Percentiles rank a stretch among this genome's conserved stretches.
phyloP scores from a whole-genome alignment of 2,888 invertebrate genomes.

The Quadroppia sp. region DNA sequence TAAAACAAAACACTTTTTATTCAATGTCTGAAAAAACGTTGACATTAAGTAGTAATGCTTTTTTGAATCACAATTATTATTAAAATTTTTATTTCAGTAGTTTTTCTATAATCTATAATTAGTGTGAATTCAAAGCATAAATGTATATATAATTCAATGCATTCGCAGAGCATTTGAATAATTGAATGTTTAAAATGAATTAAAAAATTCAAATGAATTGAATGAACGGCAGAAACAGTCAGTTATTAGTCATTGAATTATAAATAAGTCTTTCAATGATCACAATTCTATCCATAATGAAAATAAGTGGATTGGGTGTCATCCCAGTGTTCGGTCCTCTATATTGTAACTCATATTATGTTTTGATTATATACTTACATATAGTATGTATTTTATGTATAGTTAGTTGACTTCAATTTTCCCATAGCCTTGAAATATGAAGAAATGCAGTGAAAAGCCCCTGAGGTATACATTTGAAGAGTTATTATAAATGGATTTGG shows the following conservation, averaged over 20 bases:
- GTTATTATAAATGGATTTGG: conserved; percentile 29
- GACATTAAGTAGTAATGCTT: no score
- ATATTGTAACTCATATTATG: background rate
- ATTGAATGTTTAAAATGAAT: no score
- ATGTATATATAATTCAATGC: no score
- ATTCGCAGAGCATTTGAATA: no score
- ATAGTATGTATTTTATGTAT: background rate
- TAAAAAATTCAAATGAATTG: no score
- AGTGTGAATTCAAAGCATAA: no score
- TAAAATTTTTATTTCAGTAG: no score
- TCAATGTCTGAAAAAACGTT: no score
- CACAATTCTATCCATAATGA: background rate
- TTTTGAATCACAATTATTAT: no score
- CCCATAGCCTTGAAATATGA: conserved; percentile 36
- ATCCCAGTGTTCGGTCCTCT: background rate
- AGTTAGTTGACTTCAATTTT: conserved; percentile 35
- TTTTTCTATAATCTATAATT: no score
- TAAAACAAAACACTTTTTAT: no score
- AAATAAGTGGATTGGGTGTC: conserved; percentile 31
- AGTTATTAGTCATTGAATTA: background rate
- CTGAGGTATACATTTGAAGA: conserved; percentile 34
- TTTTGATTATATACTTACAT: conserved; percentile 2
- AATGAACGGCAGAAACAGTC: no score
- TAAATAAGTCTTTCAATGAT: background rate
- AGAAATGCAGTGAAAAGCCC: conserved; percentile 14